Evolutionary conservation across 2,888 invertebrate species (phyloP).

Genomic region (Diarsia brunnea): DNA sequence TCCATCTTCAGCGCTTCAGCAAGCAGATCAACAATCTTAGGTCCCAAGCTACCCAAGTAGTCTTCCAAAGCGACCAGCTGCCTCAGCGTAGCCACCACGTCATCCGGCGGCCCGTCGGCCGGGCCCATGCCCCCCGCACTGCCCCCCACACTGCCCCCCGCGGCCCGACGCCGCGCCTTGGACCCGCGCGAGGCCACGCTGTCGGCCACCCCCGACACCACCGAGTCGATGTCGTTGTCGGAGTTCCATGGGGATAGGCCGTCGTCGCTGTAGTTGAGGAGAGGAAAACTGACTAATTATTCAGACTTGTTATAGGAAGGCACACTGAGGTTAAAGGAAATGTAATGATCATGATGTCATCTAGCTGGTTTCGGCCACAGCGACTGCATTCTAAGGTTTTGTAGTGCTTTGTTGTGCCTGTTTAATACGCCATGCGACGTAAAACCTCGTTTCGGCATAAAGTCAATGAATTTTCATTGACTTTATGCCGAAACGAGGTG

Average conservation of each 20-base stretch:
- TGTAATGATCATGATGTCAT: no score
- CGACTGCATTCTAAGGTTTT: no score
- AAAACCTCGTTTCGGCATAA: no score
- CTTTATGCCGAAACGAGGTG: no score
- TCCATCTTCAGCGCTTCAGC: conserved; percentile 95
- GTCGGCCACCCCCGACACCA: conserved; percentile 74
- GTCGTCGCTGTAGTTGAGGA: conserved; percentile 73
- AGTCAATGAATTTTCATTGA: no score
- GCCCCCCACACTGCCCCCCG: neutral
- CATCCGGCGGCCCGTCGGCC: conserved; percentile 79
- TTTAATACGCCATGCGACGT: no score
- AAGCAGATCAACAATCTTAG: conserved; percentile 94
- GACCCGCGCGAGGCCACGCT: conserved; percentile 64
- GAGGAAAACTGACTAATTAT: no score
- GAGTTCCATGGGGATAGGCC: conserved; percentile 85
- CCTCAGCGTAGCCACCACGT: conserved; percentile 93
- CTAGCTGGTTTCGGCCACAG: no score
- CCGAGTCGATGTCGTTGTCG: conserved; percentile 79
- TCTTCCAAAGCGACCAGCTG: conserved; percentile 95
- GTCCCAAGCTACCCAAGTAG: conserved; percentile 95
- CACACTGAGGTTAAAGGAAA: no score
- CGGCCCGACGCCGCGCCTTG: conserved; percentile 54
- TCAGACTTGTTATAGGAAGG: neutral
- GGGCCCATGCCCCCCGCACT: neutral
- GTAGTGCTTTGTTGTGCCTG: no score